phyloP scores from a whole-genome alignment of 2,888 invertebrate genomes.

The Drosophila nr. medialis region DNA sequence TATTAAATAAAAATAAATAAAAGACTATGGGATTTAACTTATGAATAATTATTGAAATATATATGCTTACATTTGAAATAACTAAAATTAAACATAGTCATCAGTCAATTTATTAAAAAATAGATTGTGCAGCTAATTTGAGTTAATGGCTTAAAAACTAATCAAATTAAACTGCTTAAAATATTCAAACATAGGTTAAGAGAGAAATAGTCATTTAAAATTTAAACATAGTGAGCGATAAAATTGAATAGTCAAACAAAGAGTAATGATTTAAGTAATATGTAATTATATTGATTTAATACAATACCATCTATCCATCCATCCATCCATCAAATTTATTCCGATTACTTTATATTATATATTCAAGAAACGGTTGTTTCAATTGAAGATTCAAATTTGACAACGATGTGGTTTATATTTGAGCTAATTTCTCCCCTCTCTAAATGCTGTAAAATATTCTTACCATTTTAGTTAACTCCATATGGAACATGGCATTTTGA shows the following conservation, averaged over 20 bases:
- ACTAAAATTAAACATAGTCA: too few species aligned
- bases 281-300: too few species aligned
- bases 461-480: neutral
- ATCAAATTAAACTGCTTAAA: neutral
- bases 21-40: neutral
- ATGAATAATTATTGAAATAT: neutral
- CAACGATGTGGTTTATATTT: neutral
- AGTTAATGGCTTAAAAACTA: neutral
- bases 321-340: neutral
- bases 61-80: neutral
- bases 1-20: neutral
- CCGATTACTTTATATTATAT: neutral
- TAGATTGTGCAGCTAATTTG: neutral
- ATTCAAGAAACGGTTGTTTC: neutral
- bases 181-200: neutral
- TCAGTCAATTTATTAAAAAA: neutral
- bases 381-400: neutral
- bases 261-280: too few species aligned
- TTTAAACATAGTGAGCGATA: neutral
- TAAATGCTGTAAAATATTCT: neutral
- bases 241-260: too few species aligned
- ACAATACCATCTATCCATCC: too few species aligned
- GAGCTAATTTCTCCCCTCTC: neutral
- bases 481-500: neutral
- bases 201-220: neutral